Evolutionary conservation across 1,140 invertebrate species (phyloP).

Genomic region (Telenomus remus): DNA sequence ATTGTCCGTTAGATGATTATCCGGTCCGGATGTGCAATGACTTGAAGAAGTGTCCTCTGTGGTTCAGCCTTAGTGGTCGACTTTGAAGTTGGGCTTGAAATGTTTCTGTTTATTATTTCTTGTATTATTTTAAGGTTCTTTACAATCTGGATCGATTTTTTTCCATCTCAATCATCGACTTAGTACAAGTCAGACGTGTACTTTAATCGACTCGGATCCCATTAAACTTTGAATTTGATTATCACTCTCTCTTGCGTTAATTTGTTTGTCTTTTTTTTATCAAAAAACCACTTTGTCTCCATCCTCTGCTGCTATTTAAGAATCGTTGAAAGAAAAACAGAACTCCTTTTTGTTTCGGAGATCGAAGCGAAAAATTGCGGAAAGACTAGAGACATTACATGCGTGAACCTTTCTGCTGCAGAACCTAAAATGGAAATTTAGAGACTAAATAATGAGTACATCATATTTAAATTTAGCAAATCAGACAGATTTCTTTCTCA

Average conservation of each 20-base stretch:
- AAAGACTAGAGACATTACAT: constrained; percentile 81
- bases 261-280: too few relatives aligned
- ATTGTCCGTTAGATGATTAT: constrained; percentile 66
- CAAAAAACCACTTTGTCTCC: constrained; percentile 1
- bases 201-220: background rate
- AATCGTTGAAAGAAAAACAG: constrained; percentile 58
- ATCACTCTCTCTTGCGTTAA: constrained; percentile 34
- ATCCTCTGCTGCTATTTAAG: constrained; percentile 34
- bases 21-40: constrained; percentile 32
- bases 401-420: constrained; percentile 91
- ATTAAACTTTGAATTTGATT: constrained; percentile 40
- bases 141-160: background rate
- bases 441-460: background rate
- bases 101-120: constrained; percentile 1
- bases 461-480: background rate
- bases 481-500: background rate
- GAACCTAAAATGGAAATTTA: constrained; percentile 72
- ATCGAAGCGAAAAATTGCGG: constrained; percentile 61
- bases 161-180: background rate
- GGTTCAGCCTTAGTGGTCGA: constrained; percentile 36
- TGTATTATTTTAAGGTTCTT: background rate
- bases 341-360: constrained; percentile 68
- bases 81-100: constrained; percentile 30
- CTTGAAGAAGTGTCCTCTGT: constrained; percentile 21
- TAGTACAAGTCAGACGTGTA: constrained; percentile 15